Conservation (phyloP, 2,113 vertebrate species). For the Eolophus roseicapilla region DNA sequence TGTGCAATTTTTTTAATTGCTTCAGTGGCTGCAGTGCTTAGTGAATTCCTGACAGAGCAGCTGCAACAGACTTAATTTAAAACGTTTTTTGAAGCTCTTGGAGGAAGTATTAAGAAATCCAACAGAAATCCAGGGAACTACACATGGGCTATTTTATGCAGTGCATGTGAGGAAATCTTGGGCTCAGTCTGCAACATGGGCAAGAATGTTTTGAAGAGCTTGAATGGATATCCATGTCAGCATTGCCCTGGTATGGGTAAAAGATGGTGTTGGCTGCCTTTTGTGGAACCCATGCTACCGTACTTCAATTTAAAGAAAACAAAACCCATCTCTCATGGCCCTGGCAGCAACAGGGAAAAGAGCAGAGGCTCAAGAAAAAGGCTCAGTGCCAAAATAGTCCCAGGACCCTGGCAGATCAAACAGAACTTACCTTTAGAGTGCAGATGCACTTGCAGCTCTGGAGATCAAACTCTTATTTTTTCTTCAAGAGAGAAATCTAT, state of each 20-base stretch:
- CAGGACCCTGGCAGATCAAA: neutral
- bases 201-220: neutral
- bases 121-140: neutral
- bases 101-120: constrained; percentile 46
- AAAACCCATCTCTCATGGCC: neutral
- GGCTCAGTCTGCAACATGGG: neutral
- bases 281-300: neutral
- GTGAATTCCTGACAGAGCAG: constrained; percentile 80
- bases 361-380: neutral
- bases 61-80: constrained; percentile 80
- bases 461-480: neutral
- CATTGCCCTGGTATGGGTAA: neutral
- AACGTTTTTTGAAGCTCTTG: constrained; percentile 52
- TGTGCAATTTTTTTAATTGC: constrained; percentile 93
- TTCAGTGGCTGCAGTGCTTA: constrained; percentile 77
- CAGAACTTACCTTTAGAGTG: neutral
- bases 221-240: neutral
- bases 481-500: neutral
- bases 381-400: neutral
- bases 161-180: neutral
- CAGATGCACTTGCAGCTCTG: neutral
- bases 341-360: neutral
- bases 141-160: fast-evolving
- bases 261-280: neutral
- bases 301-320: neutral